These are phyloP conservation scores for Serranus cabrilla DNA, from an alignment of 2,797 vertebrate genomes.

Conservation along the genomic window DNA sequence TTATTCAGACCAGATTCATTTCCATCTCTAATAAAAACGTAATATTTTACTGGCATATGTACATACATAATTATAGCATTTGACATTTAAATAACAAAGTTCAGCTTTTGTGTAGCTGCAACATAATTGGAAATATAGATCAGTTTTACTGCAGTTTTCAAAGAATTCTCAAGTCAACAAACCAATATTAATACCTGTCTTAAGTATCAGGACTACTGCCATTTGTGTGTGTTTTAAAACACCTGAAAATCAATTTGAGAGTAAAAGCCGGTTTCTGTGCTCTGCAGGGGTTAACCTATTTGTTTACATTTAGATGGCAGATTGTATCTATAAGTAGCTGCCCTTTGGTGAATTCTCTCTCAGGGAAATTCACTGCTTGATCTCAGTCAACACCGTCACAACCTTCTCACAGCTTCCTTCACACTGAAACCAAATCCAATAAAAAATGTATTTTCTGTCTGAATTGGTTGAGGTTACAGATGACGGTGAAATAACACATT, in stretches of 20 bases:
- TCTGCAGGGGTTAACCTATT: neutral
- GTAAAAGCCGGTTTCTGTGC: neutral
- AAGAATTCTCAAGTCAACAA: neutral
- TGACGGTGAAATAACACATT: constrained; percentile 61
- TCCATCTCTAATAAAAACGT: neutral
- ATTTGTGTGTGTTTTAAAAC: neutral
- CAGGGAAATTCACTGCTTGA: constrained; percentile 31
- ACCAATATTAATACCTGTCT: neutral
- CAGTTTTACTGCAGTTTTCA: neutral
- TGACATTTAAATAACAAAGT: neutral
- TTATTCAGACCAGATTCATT: neutral
- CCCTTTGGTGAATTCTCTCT: constrained; percentile 15
- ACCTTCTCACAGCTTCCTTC: constrained; percentile 25
- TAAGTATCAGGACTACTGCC: neutral
- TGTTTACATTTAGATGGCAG: constrained; percentile 18
- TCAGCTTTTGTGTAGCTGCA: neutral
- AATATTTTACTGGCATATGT: neutral
- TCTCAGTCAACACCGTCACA: constrained; percentile 27
- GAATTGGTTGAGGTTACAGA: constrained; percentile 46
- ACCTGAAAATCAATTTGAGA: constrained; percentile 3
- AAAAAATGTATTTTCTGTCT: constrained; percentile 57
- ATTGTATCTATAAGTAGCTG: neutral
- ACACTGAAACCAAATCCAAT: constrained; percentile 48
- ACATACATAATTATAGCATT: neutral
- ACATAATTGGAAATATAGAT: neutral